Base-by-base conservation (phyloP, 1,140 invertebrate species). In the Drosophila serrata region DNA sequence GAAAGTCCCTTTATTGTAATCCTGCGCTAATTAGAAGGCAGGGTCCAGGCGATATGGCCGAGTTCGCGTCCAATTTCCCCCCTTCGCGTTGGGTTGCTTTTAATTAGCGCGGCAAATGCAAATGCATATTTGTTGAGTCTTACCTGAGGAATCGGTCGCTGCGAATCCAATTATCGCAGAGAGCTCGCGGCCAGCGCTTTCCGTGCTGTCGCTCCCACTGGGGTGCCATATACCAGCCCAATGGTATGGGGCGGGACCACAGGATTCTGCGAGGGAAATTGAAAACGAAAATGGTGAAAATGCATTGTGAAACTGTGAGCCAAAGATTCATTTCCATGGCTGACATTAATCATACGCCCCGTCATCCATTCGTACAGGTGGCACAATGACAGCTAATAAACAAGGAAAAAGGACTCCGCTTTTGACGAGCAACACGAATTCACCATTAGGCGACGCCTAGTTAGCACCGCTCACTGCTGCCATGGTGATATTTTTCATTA, bases 171-270 rank as follows among this genome's bases (percentile, higher is more conserved):
- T 96, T 95, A 92, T 98, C 96, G 92, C 98, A 99, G 68, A 97
- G 94, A 8, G 94, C 93, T 72, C 96, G 94, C 0, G 97, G 93
- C 98, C 98, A 99, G n/a, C 95, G 94, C 6, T 94, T 92, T 7
- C 97, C 97, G 75, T 96, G 95, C 24, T 94, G 79, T 22, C 95
- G 93, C 90, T 97, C 95, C 97, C 98, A 99, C 92, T 98, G 97
- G 1, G 95, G 95, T 0, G 94, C 94, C 88, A 98, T 98, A 88
- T 98, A 99, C 98, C 98, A 99, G 1, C 94, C 97, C 5, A 99
- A 92, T 0, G 98, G 98, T 77, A 99, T 97, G 0, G 98, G 97
- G 40, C 96, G 95, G 87, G 97, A 98, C 98, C 98, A 99, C 3
- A 98, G 93, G 2, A 96, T 93, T 1, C 96, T 97, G 88, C 15